These are phyloP conservation scores for Spheniscus mendiculus DNA, from an alignment of 2,113 vertebrate species.

Conservation along the genomic window DNA sequence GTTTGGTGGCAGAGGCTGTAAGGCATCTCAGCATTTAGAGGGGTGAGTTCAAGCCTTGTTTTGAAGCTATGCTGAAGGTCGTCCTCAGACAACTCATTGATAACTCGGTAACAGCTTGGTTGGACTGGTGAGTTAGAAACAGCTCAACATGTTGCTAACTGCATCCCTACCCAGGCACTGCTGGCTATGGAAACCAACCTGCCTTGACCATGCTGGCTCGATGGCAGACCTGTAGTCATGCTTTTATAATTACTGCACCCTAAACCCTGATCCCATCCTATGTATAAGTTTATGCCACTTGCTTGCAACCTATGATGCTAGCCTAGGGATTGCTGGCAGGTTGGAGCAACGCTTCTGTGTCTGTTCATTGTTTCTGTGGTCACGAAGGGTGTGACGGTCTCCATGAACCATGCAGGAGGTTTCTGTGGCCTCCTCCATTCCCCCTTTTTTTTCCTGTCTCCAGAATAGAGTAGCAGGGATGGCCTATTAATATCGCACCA, in stretches of 20 bases:
- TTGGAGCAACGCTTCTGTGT: neutral
- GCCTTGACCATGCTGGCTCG: neutral
- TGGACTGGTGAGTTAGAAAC: neutral
- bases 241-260: neutral
- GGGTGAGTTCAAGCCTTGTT: neutral
- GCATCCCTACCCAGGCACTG: neutral
- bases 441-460: neutral
- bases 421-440: neutral
- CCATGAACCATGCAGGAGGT: neutral
- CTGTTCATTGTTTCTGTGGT: neutral
- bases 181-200: neutral
- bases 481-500: neutral
- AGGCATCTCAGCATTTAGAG: neutral
- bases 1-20: neutral
- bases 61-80: neutral
- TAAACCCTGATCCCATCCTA: neutral
- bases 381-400: neutral
- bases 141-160: neutral
- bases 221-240: neutral
- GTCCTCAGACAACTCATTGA: neutral
- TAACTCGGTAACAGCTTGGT: neutral
- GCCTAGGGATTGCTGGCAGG: neutral
- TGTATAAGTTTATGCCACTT: accelerated
- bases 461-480: neutral
- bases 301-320: accelerated